Percentiles rank a stretch among this genome's conserved stretches.
phyloP scores from a whole-genome alignment of 2,797 vertebrate species.

The Acomys russatus region DNA sequence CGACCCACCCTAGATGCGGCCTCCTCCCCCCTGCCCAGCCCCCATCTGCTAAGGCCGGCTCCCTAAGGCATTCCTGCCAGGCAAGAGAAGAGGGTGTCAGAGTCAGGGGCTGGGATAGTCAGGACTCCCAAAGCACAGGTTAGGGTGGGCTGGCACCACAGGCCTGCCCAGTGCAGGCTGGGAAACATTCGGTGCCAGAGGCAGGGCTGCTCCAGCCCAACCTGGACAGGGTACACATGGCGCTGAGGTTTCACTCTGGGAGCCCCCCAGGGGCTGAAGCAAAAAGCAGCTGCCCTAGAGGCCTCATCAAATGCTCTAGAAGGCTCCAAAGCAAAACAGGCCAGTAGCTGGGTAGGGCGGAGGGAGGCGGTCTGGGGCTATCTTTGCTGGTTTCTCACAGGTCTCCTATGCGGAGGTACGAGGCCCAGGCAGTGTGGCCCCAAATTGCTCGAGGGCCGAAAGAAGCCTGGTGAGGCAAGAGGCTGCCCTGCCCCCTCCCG shows the following conservation, averaged over 20 bases:
- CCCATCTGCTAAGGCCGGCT: not conserved
- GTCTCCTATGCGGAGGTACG: constrained; percentile 49
- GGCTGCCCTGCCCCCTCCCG: accelerated
- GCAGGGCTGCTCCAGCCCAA: not conserved
- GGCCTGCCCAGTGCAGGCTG: not conserved
- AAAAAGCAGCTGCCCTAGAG: constrained; percentile 44
- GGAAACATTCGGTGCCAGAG: not conserved
- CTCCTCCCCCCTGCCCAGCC: not conserved
- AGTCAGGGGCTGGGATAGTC: not conserved
- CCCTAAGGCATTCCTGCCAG: not conserved
- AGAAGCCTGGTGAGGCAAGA: not conserved
- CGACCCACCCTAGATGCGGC: accelerated
- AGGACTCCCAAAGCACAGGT: no score
- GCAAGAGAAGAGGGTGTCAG: accelerated
- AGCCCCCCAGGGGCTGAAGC: constrained; percentile 8
- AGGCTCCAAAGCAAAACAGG: constrained; percentile 63
- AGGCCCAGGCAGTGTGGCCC: not conserved
- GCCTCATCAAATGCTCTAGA: constrained; percentile 46
- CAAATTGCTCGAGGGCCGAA: not conserved
- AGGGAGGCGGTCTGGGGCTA: not conserved
- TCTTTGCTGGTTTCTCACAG: constrained; percentile 29
- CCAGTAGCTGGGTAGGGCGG: constrained; percentile 42
- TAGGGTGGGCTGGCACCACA: not conserved
- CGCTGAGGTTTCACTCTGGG: not conserved
- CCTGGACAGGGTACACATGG: not conserved